phyloP scores from a whole-genome alignment of 1,140 invertebrate genomes.

The Leptinotarsa undecemlineata region DNA sequence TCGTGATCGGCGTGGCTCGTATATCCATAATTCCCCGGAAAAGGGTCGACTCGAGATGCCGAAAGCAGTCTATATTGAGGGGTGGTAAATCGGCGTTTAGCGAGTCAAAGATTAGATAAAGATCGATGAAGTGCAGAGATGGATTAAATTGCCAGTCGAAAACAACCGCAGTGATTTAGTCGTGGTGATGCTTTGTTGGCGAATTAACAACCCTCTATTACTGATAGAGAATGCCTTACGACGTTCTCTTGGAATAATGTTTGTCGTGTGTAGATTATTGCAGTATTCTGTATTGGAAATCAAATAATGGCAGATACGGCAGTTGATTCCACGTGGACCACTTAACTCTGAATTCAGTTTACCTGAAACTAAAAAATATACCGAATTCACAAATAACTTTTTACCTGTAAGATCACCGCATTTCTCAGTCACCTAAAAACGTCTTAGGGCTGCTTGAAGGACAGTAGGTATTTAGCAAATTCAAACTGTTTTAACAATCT shows the following conservation, averaged over 20 bases:
- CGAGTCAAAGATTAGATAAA: slow-evolving; percentile 30
- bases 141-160: slow-evolving; percentile 29
- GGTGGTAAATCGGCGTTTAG: slow-evolving; percentile 28
- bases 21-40: background rate
- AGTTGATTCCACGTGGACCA: no score
- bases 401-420: no score
- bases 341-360: no score
- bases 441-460: no score
- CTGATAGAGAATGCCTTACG: slow-evolving; percentile 10
- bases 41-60: background rate
- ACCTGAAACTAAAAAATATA: no score
- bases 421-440: no score
- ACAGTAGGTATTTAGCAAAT: no score
- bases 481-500: no score
- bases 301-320: no score
- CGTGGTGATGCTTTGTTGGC: slow-evolving; percentile 18
- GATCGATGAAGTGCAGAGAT: slow-evolving; percentile 28
- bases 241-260: background rate
- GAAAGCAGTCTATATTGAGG: slow-evolving; percentile 6
- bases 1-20: background rate
- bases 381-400: no score
- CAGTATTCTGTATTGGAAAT: no score
- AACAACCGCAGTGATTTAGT: slow-evolving; percentile 25
- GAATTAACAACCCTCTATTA: slow-evolving; percentile 23
- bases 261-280: no score